Conservation (phyloP, 2,888 invertebrate genomes). For the Drosophila meridionalis region DNA sequence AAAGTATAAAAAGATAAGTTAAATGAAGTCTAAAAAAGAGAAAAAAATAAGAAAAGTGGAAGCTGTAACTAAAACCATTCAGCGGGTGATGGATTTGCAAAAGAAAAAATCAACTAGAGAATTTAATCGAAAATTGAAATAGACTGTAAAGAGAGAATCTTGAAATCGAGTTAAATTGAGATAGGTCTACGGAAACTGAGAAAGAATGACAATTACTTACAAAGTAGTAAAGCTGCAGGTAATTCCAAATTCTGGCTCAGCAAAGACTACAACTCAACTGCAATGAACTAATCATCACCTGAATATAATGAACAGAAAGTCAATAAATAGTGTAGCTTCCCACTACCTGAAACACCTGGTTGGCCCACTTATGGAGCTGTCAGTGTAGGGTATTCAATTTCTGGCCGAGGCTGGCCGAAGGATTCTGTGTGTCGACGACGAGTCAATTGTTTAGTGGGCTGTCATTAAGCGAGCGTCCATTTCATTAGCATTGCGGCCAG, state of each 20-base stretch:
- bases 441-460: slow-evolving; percentile 67
- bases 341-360: background rate
- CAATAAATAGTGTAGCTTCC: background rate
- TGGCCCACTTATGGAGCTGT: background rate
- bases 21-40: background rate
- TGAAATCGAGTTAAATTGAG: background rate
- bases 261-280: no score
- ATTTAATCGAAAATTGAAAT: no score
- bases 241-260: no score
- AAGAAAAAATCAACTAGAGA: no score
- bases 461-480: slow-evolving; percentile 70
- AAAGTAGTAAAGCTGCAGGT: no score
- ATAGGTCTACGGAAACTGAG: background rate
- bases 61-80: no score
- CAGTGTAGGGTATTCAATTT: slow-evolving; percentile 41
- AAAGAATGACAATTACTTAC: background rate
- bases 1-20: background rate
- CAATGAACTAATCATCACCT: background rate
- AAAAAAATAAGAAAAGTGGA: background rate
- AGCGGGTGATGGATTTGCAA: no score
- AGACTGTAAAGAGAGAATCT: background rate
- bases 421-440: slow-evolving; percentile 24
- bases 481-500: slow-evolving; percentile 72
- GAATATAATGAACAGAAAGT: background rate
- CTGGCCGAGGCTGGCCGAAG: slow-evolving; percentile 15